phyloP scores from a whole-genome alignment of 2,113 vertebrate species.

The Ciconia maguari region DNA sequence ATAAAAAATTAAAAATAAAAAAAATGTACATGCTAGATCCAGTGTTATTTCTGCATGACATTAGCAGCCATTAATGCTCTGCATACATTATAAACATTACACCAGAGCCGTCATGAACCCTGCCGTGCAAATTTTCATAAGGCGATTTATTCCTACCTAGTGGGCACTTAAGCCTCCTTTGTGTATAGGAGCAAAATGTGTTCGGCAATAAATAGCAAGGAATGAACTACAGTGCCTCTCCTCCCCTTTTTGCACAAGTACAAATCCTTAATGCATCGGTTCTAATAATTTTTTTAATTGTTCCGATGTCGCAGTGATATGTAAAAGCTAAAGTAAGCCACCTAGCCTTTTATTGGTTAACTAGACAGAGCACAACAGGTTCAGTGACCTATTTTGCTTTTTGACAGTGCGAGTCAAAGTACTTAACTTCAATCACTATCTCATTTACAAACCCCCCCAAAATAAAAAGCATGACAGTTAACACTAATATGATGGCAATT shows the following conservation, averaged over 20 bases:
- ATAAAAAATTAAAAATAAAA: not conserved
- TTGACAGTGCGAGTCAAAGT: conserved; percentile 79
- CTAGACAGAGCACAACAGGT: conserved; percentile 78
- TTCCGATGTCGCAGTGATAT: not conserved
- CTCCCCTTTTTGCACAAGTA: conserved; percentile 6
- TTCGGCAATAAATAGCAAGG: conserved; percentile 60
- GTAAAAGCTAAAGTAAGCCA: conserved; percentile 17
- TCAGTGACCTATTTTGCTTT: conserved; percentile 77
- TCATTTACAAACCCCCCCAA: conserved; percentile 76
- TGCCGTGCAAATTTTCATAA: conserved; percentile 71
- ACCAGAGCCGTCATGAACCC: conserved; percentile 60
- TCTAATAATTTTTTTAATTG: not conserved
- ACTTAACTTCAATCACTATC: conserved; percentile 83
- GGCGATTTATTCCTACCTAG: conserved; percentile 75
- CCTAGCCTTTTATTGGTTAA: conserved; percentile 74
- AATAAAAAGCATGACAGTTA: conserved; percentile 81
- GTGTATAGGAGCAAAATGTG: conserved; percentile 62
- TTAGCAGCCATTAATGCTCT: conserved; percentile 60
- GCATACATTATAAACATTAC: conserved; percentile 72
- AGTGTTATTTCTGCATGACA: conserved; percentile 65
- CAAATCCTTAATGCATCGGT: not conserved
- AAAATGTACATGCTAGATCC: not conserved
- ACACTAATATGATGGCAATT: conserved; percentile 84
- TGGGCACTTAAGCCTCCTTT: conserved; percentile 71
- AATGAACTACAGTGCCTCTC: not conserved